phyloP scores from a whole-genome alignment of 2,113 vertebrate genomes.

The Ailurus styani region DNA sequence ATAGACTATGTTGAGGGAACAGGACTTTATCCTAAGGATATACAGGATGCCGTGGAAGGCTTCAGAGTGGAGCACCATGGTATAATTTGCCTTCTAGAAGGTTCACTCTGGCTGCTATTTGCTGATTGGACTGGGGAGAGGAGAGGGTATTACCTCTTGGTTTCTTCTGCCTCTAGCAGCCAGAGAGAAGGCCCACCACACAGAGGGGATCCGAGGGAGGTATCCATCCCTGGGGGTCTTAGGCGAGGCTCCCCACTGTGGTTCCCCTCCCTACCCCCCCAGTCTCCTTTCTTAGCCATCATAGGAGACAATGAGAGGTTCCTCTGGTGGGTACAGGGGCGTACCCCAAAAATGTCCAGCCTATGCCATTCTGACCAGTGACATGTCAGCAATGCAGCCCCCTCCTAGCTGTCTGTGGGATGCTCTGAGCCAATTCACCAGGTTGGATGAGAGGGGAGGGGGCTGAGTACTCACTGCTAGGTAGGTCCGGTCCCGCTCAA shows the following conservation, averaged over 20 bases:
- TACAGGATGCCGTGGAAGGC: background rate
- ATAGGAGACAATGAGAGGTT: background rate
- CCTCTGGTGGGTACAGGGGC: background rate
- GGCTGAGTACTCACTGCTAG: slow-evolving; percentile 87
- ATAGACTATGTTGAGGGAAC: background rate
- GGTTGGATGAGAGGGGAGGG: background rate
- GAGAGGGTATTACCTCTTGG: background rate
- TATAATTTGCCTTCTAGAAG: background rate
- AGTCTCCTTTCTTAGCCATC: background rate
- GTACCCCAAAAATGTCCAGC: background rate
- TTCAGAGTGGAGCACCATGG: background rate
- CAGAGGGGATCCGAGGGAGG: background rate
- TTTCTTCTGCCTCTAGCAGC: background rate
- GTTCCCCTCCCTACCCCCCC: background rate
- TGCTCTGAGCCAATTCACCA: background rate
- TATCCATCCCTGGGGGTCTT: background rate
- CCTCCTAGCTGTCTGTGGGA: background rate
- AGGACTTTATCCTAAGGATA: background rate
- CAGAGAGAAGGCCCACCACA: background rate
- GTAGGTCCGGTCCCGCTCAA: slow-evolving; percentile 92
- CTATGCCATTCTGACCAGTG: background rate
- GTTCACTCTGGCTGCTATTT: background rate
- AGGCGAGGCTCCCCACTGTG: background rate
- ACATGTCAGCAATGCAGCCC: background rate
- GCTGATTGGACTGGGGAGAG: background rate